Evolutionary conservation across 1,140 invertebrate species (phyloP).

Genomic region (Drosophila tropicalis): DNA sequence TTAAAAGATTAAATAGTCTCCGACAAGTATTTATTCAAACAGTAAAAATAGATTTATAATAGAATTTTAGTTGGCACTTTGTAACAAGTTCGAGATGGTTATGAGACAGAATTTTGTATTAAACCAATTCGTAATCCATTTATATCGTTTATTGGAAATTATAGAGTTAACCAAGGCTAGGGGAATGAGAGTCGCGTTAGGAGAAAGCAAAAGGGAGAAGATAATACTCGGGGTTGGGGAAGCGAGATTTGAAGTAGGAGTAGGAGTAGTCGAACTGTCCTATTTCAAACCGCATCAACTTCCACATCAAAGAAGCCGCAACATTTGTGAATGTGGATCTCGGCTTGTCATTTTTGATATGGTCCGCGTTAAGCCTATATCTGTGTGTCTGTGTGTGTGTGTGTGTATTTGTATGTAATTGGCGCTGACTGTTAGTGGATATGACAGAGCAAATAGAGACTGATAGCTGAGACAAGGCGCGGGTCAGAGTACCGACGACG

Average conservation of each 20-base stretch:
- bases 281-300: constrained; percentile 26
- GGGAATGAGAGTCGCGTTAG: neutral
- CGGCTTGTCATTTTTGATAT: constrained; percentile 34
- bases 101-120: neutral
- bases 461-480: constrained; percentile 65
- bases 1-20: no score
- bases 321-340: constrained; percentile 48
- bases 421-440: constrained; percentile 67
- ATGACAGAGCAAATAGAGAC: constrained; percentile 70
- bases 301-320: constrained; percentile 54
- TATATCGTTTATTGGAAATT: neutral
- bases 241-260: neutral
- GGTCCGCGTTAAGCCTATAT: constrained; percentile 9
- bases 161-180: neutral
- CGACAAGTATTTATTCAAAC: no score
- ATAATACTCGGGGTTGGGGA: neutral
- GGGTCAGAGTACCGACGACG: constrained; percentile 27
- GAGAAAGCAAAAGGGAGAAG: neutral
- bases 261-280: constrained; percentile 18
- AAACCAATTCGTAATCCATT: neutral
- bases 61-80: no score
- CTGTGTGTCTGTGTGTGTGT: constrained; percentile 2
- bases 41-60: no score
- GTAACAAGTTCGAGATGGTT: no score
- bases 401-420: constrained; percentile 46